A percentile compares a stretch with the other conserved stretches of the same genome.
phyloP scores from a whole-genome alignment of 2,113 vertebrate genomes.

The Nycticryphes semicollaris region DNA sequence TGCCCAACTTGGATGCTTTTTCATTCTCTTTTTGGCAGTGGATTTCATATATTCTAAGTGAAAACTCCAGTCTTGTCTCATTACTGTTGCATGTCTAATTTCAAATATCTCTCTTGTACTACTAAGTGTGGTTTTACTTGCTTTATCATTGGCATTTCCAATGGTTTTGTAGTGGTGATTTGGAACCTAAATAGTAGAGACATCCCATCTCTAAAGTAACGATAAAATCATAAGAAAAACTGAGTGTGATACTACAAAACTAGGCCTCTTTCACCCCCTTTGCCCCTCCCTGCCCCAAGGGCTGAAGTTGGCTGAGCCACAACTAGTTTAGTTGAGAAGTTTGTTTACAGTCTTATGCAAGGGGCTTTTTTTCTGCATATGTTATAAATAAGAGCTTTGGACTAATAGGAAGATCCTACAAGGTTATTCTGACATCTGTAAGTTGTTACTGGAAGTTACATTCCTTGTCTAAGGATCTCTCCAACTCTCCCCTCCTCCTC shows the following conservation, averaged over 20 bases:
- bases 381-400: slow-evolving; percentile 37
- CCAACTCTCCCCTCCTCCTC: not conserved
- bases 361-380: not conserved
- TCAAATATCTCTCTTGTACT: not conserved
- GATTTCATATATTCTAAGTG: not conserved
- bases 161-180: not conserved
- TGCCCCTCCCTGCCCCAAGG: not conserved
- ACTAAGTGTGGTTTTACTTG: not conserved
- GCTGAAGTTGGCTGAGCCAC: not conserved
- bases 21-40: not conserved
- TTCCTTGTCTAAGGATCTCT: not conserved
- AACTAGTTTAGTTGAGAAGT: not conserved
- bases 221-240: not conserved
- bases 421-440: slow-evolving; percentile 23
- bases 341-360: slow-evolving; percentile 22
- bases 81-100: not conserved
- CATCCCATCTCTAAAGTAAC: not conserved
- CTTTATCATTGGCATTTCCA: not conserved
- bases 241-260: not conserved
- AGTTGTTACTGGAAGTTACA: slow-evolving; percentile 31
- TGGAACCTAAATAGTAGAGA: not conserved
- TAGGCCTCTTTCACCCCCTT: not conserved
- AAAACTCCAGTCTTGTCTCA: not conserved
- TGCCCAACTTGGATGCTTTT: not conserved
- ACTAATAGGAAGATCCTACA: slow-evolving; percentile 19